Evolutionary conservation across 1,140 invertebrate species (phyloP), one percentile per base, ranked within the genome.

Genomic region (Heliothis virescens): DNA sequence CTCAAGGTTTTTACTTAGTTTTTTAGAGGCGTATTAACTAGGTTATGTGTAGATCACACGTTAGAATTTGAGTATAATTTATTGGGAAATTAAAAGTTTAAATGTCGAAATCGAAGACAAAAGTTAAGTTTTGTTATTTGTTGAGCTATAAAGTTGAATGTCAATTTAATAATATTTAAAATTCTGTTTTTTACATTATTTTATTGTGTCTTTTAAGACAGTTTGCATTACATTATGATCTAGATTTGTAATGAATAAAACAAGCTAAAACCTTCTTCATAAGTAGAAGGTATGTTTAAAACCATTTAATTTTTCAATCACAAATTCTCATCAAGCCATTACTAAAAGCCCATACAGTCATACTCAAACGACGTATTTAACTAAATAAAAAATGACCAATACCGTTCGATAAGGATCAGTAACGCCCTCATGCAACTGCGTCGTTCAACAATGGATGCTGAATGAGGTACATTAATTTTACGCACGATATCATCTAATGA

Each of bases 21-120:
- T 79, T 79, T 72, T 79, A 62, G 55, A 52, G 79, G 74, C 48
- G 71, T 59, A 62, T 69, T 77, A 55, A 72, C 74, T 87, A 83
- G 76, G 76, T 78, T 81, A 83, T 79, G 55, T 79, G 57, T 52
- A 57, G 52, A 59, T 41, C 67, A 73, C 71, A 15, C 52, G 53
- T 73, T 73, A 59, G 52, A 73, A 18, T 74, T 74, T 63, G 13
- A 63, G 55, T 47, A 26, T 48, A 29, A 75, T 75, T 75, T 62
- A 75, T 59, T 60, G 57, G 59, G 41, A 47, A 67, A 16, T 62
- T 60, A 21, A 48, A 63, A 75, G 11, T 62, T 62, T 75, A 15
- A 50, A 50, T 48, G 59, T 3, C 48, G 63, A 67, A 47, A 67
- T 48, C 18, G 63, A 55, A 76, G 55, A 65, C 74, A 76, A 65